Conservation (phyloP, 2,113 vertebrate genomes). For the Platycercus adscitus region DNA sequence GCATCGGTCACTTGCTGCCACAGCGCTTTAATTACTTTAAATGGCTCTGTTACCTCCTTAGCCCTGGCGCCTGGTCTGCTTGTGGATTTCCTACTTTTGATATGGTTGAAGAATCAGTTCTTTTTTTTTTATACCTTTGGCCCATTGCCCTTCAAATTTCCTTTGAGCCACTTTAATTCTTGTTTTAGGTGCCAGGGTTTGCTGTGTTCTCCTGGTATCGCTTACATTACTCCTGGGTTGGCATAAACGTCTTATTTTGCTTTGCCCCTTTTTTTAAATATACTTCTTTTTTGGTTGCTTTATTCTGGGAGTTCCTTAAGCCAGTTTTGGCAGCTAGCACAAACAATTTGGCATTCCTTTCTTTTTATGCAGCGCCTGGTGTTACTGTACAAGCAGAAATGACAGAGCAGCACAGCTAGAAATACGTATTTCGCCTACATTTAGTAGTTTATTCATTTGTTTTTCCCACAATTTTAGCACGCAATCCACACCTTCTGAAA, state of each 20-base stretch:
- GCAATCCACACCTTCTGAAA: not conserved
- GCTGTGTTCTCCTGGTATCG: not conserved
- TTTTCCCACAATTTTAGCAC: not conserved
- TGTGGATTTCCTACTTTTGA: not conserved
- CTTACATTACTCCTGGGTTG: not conserved
- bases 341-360: constrained; percentile 50
- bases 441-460: not conserved
- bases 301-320: constrained; percentile 41
- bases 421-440: not conserved
- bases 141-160: not conserved
- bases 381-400: constrained; percentile 21
- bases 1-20: not conserved
- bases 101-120: accelerated
- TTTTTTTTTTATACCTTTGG: not conserved
- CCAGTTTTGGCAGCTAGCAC: not conserved
- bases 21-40: not conserved
- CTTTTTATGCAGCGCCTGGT: not conserved
- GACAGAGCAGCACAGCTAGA: constrained; percentile 23
- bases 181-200: not conserved
- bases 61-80: not conserved
- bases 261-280: not conserved
- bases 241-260: not conserved
- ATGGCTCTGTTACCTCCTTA: not conserved
- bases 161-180: not conserved
- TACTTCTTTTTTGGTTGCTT: not conserved